Evolutionary conservation across 2,113 vertebrate genomes (phyloP), one percentile per base, ranked within the genome.

Genomic region (Elephas maximus): DNA sequence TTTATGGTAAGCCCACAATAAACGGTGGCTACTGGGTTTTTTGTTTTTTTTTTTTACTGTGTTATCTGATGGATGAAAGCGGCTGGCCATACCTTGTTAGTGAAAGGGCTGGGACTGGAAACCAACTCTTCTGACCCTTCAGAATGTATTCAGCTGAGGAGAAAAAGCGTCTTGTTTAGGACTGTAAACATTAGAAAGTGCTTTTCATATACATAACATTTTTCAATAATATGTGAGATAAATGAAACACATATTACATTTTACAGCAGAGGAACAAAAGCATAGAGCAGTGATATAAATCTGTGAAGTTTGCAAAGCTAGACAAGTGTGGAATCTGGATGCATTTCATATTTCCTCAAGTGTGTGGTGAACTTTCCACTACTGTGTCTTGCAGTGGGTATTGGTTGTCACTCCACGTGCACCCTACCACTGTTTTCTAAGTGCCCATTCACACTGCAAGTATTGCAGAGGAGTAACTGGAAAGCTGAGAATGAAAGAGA

Each of bases 1-100:
- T 77, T 0, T 0, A 0, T 5, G 48, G 41, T 1, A 11, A 80
- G 51, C 62, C 14, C 1, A 18, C 23, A 7, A 24, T 62, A 24
- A 33, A 0, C 21, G 20, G 20, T 37, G 9, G 33, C 15, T 24
- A 23, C 37, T 37, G 37, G 37, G 37, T 37, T 37, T 37, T 37
- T 37, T 37, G 37, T 37, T 37, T 37, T 37, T 37, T 37, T 37
- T 37, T 37, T 37, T 65, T 41, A 2, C 14, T 23, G 0, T 33
- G 28, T 44, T 33, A 44, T 10, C 45, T 37, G 21, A 37, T 53
- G 44, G 23, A n/a, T 28, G 74, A 45, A 41, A 5, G 78, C 7
- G 10, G 11, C 14, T 33, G 8, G 51, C 18, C 15, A 57, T 57
- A 57, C 12, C 3, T 62, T 44, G 69, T 69, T 81, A 18, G 51